A percentile compares a stretch with the other conserved stretches of the same genome.
These are phyloP conservation scores for Acanthacorydalis orientalis DNA, from an alignment of 2,888 invertebrate species.

Conservation along the genomic window DNA sequence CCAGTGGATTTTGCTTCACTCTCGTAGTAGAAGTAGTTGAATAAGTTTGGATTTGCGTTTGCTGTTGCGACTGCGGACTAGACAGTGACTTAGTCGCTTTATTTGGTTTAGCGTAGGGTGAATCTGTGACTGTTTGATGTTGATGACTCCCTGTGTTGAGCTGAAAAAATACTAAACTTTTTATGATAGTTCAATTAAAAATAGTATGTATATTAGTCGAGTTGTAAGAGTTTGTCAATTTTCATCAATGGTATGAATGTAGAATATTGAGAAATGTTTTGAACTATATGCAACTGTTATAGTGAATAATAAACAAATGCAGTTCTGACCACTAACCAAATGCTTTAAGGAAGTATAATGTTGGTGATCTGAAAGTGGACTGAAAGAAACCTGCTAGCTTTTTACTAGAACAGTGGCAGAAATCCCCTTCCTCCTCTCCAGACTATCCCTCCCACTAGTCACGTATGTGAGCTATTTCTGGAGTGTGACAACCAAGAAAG, in stretches of 20 bases:
- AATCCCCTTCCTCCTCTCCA: slow-evolving; percentile 1
- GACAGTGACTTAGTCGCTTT: slow-evolving; percentile 38
- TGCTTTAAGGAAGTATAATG: too few relatives aligned
- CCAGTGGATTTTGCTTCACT: slow-evolving; percentile 30
- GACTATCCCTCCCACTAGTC: slow-evolving; percentile 7
- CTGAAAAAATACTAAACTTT: slow-evolving; percentile 23
- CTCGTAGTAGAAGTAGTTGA: slow-evolving; percentile 23
- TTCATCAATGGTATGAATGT: slow-evolving; percentile 7
- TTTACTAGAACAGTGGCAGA: background rate
- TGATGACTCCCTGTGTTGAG: slow-evolving; percentile 44
- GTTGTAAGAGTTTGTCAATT: background rate
- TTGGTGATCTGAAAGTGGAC: background rate
- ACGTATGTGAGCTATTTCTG: slow-evolving; percentile 31
- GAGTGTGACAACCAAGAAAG: slow-evolving; percentile 40
- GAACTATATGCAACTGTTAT: too few relatives aligned
- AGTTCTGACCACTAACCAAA: too few relatives aligned
- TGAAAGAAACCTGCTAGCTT: slow-evolving; percentile 1
- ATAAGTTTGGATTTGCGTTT: slow-evolving; percentile 27
- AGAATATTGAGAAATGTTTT: background rate
- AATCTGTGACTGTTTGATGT: slow-evolving; percentile 47
- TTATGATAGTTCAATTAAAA: background rate
- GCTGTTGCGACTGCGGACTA: slow-evolving; percentile 35
- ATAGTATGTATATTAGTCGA: background rate
- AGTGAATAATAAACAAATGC: too few relatives aligned
- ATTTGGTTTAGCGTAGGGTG: slow-evolving; percentile 50